A percentile compares a stretch with the other conserved stretches of the same genome.
Evolutionary conservation across 2,797 vertebrate genomes (phyloP).

Genomic region (Chelonia mydas): DNA sequence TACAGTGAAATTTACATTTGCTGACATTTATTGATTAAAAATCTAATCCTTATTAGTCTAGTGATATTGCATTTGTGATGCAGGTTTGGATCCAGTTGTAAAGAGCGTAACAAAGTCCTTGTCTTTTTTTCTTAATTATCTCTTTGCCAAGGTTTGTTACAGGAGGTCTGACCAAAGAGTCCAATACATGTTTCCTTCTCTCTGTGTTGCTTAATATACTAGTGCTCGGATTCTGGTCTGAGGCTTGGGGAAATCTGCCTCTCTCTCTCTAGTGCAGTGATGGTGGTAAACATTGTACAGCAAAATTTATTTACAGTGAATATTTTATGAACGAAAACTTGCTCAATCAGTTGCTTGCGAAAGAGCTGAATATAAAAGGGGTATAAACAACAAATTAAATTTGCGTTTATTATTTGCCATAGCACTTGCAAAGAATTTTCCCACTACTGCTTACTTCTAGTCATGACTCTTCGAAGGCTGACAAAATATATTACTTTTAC

Average conservation of each 20-base stretch:
- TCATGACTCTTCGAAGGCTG: fast-evolving
- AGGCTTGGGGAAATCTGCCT: neutral
- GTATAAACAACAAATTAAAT: neutral
- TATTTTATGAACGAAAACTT: neutral
- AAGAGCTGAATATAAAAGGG: neutral
- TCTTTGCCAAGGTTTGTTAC: neutral
- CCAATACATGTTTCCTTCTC: neutral
- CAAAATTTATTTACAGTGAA: neutral
- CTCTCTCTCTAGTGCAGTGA: neutral
- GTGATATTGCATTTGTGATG: neutral
- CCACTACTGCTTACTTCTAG: neutral
- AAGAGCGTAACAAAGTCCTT: neutral
- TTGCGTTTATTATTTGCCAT: neutral
- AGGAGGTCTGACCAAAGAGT: neutral
- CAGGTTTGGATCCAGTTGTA: neutral
- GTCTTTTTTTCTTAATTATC: neutral
- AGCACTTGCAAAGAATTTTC: neutral
- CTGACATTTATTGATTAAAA: neutral
- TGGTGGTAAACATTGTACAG: neutral
- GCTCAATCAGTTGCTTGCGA: neutral
- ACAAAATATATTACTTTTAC: neutral
- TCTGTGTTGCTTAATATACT: neutral
- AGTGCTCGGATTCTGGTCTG: neutral
- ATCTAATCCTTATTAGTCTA: neutral
- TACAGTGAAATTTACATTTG: neutral